These are phyloP conservation scores for Enteromius treurensis DNA, from an alignment of 2,797 vertebrate species.

Conservation along the genomic window DNA sequence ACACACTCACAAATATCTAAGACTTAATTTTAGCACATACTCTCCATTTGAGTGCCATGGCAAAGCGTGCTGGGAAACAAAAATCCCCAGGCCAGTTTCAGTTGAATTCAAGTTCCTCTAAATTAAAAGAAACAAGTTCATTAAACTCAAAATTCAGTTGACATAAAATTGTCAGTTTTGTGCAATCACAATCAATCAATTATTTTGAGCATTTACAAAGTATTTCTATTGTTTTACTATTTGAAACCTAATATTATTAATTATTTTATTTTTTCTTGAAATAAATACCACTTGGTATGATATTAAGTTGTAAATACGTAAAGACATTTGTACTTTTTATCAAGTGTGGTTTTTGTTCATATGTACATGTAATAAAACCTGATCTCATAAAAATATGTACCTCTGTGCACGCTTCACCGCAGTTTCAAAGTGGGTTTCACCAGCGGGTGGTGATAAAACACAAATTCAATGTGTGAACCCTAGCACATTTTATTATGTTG, in stretches of 20 bases:
- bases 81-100: neutral
- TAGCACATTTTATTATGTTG: too few relatives aligned
- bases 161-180: neutral
- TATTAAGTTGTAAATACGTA: neutral
- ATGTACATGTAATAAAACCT: constrained; percentile 5
- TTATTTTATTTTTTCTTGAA: neutral
- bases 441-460: too few relatives aligned
- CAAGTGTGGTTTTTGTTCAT: neutral
- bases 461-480: too few relatives aligned
- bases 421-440: too few relatives aligned
- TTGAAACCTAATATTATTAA: neutral
- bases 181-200: neutral
- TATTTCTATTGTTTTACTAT: neutral
- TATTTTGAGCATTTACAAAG: neutral
- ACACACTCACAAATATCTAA: neutral
- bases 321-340: neutral
- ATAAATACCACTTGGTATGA: neutral
- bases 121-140: neutral
- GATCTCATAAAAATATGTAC: too few relatives aligned
- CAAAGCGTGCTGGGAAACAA: neutral
- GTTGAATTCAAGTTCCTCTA: neutral
- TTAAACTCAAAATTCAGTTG: neutral
- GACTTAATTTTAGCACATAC: neutral
- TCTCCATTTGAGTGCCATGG: neutral
- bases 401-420: too few relatives aligned